Conservation (phyloP, 1,140 invertebrate species). For the Dermatophagoides farinae region DNA sequence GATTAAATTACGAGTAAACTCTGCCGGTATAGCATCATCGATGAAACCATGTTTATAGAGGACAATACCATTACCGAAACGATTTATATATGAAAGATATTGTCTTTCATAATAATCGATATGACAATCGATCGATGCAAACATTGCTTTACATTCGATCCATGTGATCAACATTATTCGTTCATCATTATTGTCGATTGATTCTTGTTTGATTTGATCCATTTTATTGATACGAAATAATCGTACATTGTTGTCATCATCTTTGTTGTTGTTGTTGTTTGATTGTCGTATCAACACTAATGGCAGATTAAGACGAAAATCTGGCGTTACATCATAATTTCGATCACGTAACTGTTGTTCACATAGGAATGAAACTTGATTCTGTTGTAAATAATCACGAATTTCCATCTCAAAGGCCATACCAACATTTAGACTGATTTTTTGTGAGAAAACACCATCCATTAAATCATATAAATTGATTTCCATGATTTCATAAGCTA, state of each 20-base stretch:
- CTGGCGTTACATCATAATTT: slow-evolving; percentile 11
- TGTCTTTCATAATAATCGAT: slow-evolving; percentile 9
- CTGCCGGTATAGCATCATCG: neutral
- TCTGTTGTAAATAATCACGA: neutral
- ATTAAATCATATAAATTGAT: neutral
- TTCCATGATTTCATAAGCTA: slow-evolving; percentile 8
- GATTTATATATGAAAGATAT: slow-evolving; percentile 7
- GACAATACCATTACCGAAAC: slow-evolving; percentile 12
- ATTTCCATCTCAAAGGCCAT: slow-evolving; percentile 1
- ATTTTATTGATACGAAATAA: neutral
- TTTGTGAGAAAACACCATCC: slow-evolving; percentile 1
- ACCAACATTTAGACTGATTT: slow-evolving; percentile 3
- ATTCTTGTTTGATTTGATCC: neutral
- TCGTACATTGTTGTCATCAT: neutral
- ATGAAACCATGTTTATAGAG: slow-evolving; percentile 7
- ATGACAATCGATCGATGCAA: slow-evolving; percentile 9
- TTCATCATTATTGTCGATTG: no score
- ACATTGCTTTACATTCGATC: slow-evolving; percentile 15
- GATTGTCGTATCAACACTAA: neutral
- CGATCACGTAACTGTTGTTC: neutral
- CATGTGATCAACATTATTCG: neutral
- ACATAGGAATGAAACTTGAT: neutral
- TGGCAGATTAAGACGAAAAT: slow-evolving; percentile 12
- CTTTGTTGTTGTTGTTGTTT: neutral
- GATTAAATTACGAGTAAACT: neutral